A percentile compares a stretch with the other conserved stretches of the same genome.
These are phyloP conservation scores for Napeogenes inachia DNA, from an alignment of 2,888 invertebrate genomes.

Conservation along the genomic window DNA sequence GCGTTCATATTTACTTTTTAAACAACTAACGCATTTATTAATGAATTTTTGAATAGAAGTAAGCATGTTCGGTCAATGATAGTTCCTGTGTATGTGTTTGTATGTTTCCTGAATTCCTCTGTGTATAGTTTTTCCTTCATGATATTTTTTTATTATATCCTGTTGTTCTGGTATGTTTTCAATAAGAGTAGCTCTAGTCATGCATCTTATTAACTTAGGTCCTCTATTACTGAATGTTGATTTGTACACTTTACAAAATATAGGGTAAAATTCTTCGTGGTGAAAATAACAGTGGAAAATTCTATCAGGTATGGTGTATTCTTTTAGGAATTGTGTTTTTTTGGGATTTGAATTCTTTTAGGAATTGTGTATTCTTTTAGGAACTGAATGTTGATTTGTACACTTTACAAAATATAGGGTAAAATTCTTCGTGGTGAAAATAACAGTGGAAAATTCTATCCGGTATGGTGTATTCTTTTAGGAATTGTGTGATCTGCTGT, in stretches of 20 bases:
- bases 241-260: slow-evolving; percentile 11
- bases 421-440: slow-evolving; percentile 28
- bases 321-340: no score
- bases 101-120: slow-evolving; percentile 15
- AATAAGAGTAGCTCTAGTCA: not conserved
- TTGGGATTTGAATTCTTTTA: no score
- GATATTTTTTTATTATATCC: slow-evolving; percentile 14
- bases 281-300: slow-evolving; percentile 21
- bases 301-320: slow-evolving; percentile 20
- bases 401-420: slow-evolving; percentile 6
- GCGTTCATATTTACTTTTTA: slow-evolving; percentile 4
- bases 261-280: slow-evolving; percentile 25
- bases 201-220: no score
- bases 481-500: slow-evolving; percentile 17
- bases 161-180: slow-evolving; percentile 10
- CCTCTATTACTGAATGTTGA: not conserved
- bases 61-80: slow-evolving; percentile 32
- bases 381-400: slow-evolving; percentile 5
- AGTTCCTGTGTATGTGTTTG: slow-evolving; percentile 19
- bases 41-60: slow-evolving; percentile 32
- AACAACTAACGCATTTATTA: slow-evolving; percentile 35
- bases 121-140: slow-evolving; percentile 16
- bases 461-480: slow-evolving; percentile 22
- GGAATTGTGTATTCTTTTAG: slow-evolving; percentile 13
- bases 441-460: slow-evolving; percentile 21